These are phyloP conservation scores for Rambutsinella grinnellia DNA, from an alignment of 2,888 invertebrate genomes.

Conservation along the genomic window DNA sequence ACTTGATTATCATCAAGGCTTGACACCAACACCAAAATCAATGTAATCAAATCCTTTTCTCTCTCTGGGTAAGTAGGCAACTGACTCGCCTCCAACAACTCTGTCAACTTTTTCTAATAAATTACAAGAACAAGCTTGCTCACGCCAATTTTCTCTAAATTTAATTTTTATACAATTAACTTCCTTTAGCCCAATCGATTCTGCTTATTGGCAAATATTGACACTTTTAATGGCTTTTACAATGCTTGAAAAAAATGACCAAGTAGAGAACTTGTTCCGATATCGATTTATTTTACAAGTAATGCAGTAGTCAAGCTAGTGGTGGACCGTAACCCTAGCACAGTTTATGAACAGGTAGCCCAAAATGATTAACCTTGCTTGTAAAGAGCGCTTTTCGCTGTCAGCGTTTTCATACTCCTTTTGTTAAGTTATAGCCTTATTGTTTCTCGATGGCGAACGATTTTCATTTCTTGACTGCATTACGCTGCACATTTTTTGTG, in stretches of 20 bases:
- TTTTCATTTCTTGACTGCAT: background rate
- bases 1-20: constrained; percentile 5
- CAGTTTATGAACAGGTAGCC: constrained; percentile 28
- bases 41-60: background rate
- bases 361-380: constrained; percentile 24
- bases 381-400: constrained; percentile 1
- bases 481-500: background rate
- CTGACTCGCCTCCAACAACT: background rate
- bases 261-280: background rate
- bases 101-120: no score
- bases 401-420: background rate
- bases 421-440: background rate
- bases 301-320: constrained; percentile 10
- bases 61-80: background rate
- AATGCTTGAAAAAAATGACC: background rate
- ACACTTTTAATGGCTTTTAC: background rate
- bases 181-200: no score
- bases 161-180: background rate
- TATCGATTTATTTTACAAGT: background rate
- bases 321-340: background rate
- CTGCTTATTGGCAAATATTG: no score
- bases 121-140: background rate
- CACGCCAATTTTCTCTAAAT: background rate
- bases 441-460: background rate
- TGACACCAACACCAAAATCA: constrained; percentile 9